Evolutionary conservation across 2,888 invertebrate species (phyloP).

Genomic region (Trissolcus japonicus): DNA sequence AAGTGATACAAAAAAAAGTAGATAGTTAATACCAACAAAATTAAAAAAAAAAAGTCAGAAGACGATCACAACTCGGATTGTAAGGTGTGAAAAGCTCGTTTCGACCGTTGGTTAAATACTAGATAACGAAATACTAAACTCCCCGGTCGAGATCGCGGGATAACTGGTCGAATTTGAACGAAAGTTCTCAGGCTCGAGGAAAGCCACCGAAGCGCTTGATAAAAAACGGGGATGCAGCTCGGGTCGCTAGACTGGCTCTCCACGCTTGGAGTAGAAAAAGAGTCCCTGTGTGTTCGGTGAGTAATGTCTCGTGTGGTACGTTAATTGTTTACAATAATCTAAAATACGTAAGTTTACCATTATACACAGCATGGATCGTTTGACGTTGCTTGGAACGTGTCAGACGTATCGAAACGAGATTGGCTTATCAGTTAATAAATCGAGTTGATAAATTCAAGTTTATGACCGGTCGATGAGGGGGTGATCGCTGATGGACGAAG

Average conservation of each 20-base stretch:
- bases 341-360: constrained; percentile 74
- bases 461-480: neutral
- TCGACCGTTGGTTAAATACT: no score
- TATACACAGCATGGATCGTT: constrained; percentile 71
- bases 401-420: constrained; percentile 64
- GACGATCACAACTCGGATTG: no score
- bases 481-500: constrained; percentile 22
- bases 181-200: neutral
- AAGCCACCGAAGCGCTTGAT: neutral
- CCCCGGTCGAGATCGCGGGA: neutral
- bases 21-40: no score
- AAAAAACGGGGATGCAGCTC: neutral
- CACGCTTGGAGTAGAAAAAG: constrained; percentile 22
- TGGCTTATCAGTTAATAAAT: constrained; percentile 34
- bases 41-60: no score
- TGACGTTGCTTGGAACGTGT: constrained; percentile 65
- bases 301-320: constrained; percentile 49
- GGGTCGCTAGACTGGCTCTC: neutral
- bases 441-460: constrained; percentile 1
- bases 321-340: constrained; percentile 73
- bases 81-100: no score
- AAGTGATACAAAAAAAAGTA: constrained; percentile 4
- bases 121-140: no score
- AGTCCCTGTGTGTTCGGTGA: constrained; percentile 22
- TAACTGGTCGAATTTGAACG: constrained; percentile 13